Conservation (phyloP, 35 echinoderm and acorn worm species). For the Stichopus chloronotus region DNA sequence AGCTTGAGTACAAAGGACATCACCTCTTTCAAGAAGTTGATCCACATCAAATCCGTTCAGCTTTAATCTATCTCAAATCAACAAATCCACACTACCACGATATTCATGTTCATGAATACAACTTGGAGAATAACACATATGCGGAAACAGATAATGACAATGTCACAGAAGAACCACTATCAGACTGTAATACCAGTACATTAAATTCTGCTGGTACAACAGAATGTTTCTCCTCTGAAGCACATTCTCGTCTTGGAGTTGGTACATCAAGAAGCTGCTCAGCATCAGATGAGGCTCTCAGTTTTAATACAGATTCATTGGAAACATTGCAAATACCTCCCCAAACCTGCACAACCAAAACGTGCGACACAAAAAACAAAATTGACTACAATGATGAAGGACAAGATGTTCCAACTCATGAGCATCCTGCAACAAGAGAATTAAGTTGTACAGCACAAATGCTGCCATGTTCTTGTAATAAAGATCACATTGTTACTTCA, state of each 20-base stretch:
- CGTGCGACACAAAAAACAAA: background rate
- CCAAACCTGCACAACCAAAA: constrained; percentile 6
- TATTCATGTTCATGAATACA: background rate
- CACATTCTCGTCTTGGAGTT: background rate
- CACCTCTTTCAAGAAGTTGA: background rate
- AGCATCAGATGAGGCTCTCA: too few relatives aligned
- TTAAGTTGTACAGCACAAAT: background rate
- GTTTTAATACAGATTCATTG: background rate
- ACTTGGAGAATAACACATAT: background rate
- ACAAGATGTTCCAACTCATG: background rate
- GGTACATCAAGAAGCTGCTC: background rate
- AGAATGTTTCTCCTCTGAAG: background rate
- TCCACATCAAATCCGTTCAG: background rate
- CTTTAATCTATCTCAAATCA: background rate
- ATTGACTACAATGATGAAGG: background rate
- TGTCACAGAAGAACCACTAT: background rate
- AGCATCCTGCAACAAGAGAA: background rate
- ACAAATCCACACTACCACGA: background rate
- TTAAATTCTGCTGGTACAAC: background rate
- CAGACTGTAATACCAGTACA: background rate
- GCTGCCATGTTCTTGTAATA: background rate
- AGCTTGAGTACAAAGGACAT: background rate
- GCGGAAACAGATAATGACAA: background rate
- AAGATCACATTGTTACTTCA: background rate
- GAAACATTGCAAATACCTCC: background rate